These are phyloP conservation scores for Oryzaephilus surinamensis DNA, from an alignment of 1,140 invertebrate genomes.

Conservation along the genomic window DNA sequence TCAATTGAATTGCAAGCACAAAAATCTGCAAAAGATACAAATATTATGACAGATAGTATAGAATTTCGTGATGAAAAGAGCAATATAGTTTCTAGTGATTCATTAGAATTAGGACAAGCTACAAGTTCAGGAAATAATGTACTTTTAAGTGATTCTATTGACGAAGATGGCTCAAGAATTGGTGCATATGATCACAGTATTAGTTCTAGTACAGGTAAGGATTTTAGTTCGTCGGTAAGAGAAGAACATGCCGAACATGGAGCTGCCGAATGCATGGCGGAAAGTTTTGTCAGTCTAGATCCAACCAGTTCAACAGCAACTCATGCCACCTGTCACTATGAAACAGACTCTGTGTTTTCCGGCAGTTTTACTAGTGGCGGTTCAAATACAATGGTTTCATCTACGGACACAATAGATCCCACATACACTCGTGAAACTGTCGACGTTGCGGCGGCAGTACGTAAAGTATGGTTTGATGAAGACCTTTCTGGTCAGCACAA, in stretches of 20 bases:
- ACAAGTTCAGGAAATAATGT: conserved; percentile 21
- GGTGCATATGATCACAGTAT: conserved; percentile 35
- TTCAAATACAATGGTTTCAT: conserved; percentile 62
- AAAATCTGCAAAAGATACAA: conserved; percentile 24
- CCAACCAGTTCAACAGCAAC: conserved; percentile 66
- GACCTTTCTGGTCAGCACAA: conserved; percentile 15
- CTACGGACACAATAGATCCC: conserved; percentile 54
- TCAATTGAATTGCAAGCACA: conserved; percentile 47
- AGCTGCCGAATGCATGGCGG: conserved; percentile 47
- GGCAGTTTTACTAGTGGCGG: conserved; percentile 69
- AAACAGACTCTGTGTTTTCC: conserved; percentile 71
- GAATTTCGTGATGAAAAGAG: conserved; percentile 36
- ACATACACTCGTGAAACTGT: too few relatives aligned
- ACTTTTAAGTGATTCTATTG: conserved; percentile 40
- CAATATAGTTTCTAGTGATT: conserved; percentile 39
- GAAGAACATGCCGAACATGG: conserved; percentile 33
- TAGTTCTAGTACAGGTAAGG: conserved; percentile 38
- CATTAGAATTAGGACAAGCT: conserved; percentile 35
- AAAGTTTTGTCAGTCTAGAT: conserved; percentile 57
- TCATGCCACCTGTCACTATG: conserved; percentile 71
- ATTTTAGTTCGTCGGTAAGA: conserved; percentile 38
- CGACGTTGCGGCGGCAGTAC: conserved; percentile 31
- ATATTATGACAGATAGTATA: conserved; percentile 41
- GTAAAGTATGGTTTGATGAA: conserved; percentile 37
- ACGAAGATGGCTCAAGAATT: conserved; percentile 38